phyloP scores from a whole-genome alignment of 2,797 vertebrate species.

The Gallinago solitaria region DNA sequence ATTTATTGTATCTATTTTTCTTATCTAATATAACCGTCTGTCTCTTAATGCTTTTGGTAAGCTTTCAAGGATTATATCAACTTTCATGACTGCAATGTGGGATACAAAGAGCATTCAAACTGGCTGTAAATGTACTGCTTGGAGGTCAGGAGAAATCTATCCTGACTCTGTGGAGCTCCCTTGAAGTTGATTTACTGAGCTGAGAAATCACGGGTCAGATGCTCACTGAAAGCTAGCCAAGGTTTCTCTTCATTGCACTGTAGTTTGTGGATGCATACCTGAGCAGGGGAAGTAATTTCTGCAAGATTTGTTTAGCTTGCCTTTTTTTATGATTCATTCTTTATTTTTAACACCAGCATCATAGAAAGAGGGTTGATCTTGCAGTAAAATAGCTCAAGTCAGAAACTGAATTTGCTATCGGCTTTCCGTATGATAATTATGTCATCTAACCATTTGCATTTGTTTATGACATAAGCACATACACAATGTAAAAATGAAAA shows the following conservation, averaged over 20 bases:
- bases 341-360: neutral
- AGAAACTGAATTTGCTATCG: neutral
- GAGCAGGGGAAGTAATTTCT: neutral
- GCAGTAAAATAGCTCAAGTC: neutral
- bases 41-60: conserved; percentile 19
- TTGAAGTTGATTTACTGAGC: conserved; percentile 36
- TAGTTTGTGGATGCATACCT: neutral
- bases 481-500: neutral
- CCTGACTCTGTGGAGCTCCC: neutral
- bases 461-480: neutral
- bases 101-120: neutral
- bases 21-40: neutral
- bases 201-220: neutral
- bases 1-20: conserved; percentile 35
- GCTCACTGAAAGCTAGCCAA: neutral
- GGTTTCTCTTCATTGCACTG: neutral
- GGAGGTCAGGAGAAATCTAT: conserved; percentile 14
- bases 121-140: neutral
- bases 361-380: neutral
- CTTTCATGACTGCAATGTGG: neutral
- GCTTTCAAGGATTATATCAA: conserved; percentile 36
- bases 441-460: neutral
- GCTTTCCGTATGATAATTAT: neutral
- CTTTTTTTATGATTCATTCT: neutral
- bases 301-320: neutral